Evolutionary conservation across 2,113 vertebrate genomes (phyloP).

Genomic region (Muntiacus muntjak): DNA sequence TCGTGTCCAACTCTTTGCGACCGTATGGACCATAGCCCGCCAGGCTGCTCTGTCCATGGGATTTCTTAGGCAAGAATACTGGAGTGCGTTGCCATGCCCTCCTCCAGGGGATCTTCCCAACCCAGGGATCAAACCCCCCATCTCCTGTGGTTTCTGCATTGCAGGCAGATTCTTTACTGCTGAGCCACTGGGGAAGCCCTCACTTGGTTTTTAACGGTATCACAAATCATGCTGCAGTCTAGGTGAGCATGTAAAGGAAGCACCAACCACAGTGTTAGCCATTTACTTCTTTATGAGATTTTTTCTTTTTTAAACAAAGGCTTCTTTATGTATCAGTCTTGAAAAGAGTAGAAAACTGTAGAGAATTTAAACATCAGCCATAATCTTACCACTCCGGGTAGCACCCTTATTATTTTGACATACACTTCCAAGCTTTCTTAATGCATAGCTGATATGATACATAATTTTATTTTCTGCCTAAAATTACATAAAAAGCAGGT

Average conservation of each 20-base stretch:
- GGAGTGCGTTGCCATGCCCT: not conserved
- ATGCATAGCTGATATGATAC: not conserved
- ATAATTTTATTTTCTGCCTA: constrained; percentile 19
- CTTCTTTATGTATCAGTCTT: not conserved
- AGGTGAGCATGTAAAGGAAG: not conserved
- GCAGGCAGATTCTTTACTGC: not conserved
- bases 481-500: constrained; percentile 1
- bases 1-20: not conserved
- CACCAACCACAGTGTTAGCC: not conserved
- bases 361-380: not conserved
- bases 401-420: not conserved
- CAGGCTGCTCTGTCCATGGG: not conserved
- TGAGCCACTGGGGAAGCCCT: not conserved
- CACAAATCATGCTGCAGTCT: not conserved
- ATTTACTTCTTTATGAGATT: not conserved
- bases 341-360: not conserved
- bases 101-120: not conserved
- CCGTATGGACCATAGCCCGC: not conserved
- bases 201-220: not conserved
- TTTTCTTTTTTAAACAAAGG: not conserved
- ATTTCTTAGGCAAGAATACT: not conserved
- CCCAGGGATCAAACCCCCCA: not conserved
- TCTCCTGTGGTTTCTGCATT: not conserved
- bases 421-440: not conserved
- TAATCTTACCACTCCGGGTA: not conserved